These are phyloP conservation scores for Drosophila saltans DNA, from an alignment of 1,140 invertebrate genomes.

Conservation along the genomic window DNA sequence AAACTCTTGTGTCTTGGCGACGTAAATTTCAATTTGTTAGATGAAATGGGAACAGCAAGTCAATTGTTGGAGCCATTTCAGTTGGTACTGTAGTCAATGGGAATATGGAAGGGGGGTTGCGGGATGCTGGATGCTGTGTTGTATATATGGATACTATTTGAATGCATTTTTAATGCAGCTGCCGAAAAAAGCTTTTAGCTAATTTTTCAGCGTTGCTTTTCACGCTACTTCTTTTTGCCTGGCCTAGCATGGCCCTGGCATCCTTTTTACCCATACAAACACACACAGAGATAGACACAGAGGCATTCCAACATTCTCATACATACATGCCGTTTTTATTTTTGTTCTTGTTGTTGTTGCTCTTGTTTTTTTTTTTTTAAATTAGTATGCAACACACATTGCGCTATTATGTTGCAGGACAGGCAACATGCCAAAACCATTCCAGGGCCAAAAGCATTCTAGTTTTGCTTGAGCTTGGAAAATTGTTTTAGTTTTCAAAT, in stretches of 20 bases:
- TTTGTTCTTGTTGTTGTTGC: slow-evolving; percentile 14
- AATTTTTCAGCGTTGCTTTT: slow-evolving; percentile 62
- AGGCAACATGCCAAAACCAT: slow-evolving; percentile 52
- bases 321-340: slow-evolving; percentile 18
- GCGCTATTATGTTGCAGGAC: slow-evolving; percentile 78
- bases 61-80: slow-evolving; percentile 55
- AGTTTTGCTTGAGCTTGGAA: slow-evolving; percentile 47
- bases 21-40: slow-evolving; percentile 53
- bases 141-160: slow-evolving; percentile 38
- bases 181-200: slow-evolving; percentile 78
- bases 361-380: slow-evolving; percentile 35
- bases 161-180: slow-evolving; percentile 78
- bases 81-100: no score
- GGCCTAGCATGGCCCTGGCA: slow-evolving; percentile 60
- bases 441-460: slow-evolving; percentile 40
- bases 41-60: slow-evolving; percentile 27
- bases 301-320: slow-evolving; percentile 20
- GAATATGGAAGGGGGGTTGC: neutral
- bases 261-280: slow-evolving; percentile 46
- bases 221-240: slow-evolving; percentile 13
- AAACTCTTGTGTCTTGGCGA: slow-evolving; percentile 40
- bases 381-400: slow-evolving; percentile 79
- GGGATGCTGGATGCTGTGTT: no score
- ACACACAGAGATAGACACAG: slow-evolving; percentile 2
- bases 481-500: slow-evolving; percentile 82